Evolutionary conservation across 2,797 vertebrate species (phyloP).

Genomic region (Vireo griseus): DNA sequence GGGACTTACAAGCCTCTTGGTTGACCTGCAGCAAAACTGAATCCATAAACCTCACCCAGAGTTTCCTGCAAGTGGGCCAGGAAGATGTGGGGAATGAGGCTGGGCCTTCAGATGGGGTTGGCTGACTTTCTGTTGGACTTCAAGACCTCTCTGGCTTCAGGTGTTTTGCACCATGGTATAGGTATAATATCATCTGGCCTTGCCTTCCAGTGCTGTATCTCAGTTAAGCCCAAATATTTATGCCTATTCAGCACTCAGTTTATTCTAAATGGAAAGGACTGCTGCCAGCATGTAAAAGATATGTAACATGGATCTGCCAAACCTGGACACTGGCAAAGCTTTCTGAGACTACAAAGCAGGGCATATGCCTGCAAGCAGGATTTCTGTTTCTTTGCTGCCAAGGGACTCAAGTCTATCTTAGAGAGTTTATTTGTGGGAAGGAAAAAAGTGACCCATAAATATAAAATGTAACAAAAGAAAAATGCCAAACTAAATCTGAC

Average conservation of each 20-base stretch:
- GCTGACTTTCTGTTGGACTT: neutral
- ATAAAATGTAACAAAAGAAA: slow-evolving; percentile 47
- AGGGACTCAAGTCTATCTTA: neutral
- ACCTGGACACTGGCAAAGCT: neutral
- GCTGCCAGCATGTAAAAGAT: neutral
- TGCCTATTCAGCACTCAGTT: neutral
- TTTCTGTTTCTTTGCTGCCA: neutral
- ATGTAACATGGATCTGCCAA: neutral
- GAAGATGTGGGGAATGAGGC: neutral
- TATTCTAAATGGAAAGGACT: neutral
- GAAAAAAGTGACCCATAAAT: slow-evolving; percentile 3
- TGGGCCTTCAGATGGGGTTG: neutral
- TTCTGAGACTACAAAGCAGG: neutral
- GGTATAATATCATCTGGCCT: neutral
- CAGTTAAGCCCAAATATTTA: neutral
- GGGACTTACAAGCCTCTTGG: neutral
- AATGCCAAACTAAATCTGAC: slow-evolving; percentile 33
- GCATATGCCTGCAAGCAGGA: neutral
- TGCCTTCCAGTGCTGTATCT: neutral
- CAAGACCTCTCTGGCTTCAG: neutral
- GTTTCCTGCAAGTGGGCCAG: neutral
- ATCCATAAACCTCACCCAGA: neutral
- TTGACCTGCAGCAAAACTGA: neutral
- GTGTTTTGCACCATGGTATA: neutral
- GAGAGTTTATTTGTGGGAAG: slow-evolving; percentile 2